Percentiles rank a stretch among this genome's conserved stretches.
Evolutionary conservation across 2,888 invertebrate genomes (phyloP).

Genomic region (Tenthredo livida): DNA sequence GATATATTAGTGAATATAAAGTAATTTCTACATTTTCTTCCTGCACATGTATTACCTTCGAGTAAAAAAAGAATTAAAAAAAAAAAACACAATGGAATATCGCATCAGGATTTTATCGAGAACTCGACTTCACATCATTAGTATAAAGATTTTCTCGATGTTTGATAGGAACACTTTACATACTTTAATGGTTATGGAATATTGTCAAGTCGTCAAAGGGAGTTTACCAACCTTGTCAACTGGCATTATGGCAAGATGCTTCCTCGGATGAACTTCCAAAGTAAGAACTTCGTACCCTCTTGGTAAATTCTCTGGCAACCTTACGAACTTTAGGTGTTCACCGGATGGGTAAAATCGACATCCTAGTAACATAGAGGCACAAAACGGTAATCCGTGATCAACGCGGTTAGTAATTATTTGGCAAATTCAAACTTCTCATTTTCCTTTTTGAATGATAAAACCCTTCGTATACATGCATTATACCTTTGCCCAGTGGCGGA

Average conservation of each 20-base stretch:
- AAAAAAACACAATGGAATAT: not conserved
- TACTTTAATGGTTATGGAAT: not conserved
- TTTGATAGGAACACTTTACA: not conserved
- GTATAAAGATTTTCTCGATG: not conserved
- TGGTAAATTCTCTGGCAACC: conserved; percentile 89
- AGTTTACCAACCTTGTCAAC: conserved; percentile 81
- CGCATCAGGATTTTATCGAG: no score
- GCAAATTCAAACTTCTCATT: not conserved
- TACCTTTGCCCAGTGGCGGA: no score
- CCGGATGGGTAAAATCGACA: conserved; percentile 92
- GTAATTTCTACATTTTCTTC: no score
- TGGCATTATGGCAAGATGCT: conserved; percentile 85
- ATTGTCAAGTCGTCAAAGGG: conserved; percentile 13
- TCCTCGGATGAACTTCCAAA: conserved; percentile 91
- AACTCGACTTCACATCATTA: not conserved
- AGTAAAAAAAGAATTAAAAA: no score
- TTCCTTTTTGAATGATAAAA: not conserved
- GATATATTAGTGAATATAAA: not conserved
- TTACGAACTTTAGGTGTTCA: conserved; percentile 91
- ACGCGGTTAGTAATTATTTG: not conserved
- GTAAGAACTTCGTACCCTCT: conserved; percentile 89
- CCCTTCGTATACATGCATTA: no score
- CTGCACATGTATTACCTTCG: no score
- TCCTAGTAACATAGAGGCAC: conserved; percentile 80
- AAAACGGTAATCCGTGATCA: not conserved